Evolutionary conservation across 2,888 invertebrate genomes (phyloP).

Genomic region (Agrochola lychnidis): DNA sequence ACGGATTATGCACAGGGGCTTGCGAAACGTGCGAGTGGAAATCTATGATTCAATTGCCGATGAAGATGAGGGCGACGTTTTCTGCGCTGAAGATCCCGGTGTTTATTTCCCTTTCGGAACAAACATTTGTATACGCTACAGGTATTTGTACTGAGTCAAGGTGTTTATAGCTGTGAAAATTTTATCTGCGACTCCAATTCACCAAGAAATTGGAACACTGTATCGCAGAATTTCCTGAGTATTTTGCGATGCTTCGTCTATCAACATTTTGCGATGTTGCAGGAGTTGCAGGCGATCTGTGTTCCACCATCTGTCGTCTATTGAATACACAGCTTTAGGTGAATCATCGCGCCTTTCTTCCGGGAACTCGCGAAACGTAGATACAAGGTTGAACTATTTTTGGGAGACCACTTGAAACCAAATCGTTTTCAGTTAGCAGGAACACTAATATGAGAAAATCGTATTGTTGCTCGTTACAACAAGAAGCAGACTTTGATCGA

Average conservation of each 20-base stretch:
- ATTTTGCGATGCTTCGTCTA: not conserved
- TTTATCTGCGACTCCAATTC: not conserved
- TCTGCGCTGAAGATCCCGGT: not conserved
- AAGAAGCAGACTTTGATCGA: not conserved
- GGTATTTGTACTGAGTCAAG: not conserved
- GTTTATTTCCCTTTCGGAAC: conserved; percentile 11
- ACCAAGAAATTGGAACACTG: not conserved
- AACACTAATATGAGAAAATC: conserved; percentile 20
- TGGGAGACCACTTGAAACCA: conserved; percentile 54
- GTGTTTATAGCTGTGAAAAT: conserved; percentile 9
- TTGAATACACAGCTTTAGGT: conserved; percentile 27
- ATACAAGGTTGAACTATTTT: conserved; percentile 61
- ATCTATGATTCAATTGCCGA: conserved; percentile 16
- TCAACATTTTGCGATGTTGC: not conserved
- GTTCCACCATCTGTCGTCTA: conserved; percentile 15
- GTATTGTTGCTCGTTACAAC: conserved; percentile 4
- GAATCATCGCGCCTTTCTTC: conserved; percentile 59
- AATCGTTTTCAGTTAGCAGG: conserved; percentile 46
- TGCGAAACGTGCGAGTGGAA: not conserved
- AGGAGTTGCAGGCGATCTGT: conserved; percentile 1
- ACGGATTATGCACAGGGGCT: not conserved
- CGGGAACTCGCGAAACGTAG: conserved; percentile 57
- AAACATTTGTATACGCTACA: conserved; percentile 1
- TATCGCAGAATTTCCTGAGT: not conserved
- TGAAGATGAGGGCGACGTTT: conserved; percentile 7